These are phyloP conservation scores for Melospiza georgiana DNA, from an alignment of 2,113 vertebrate genomes.

Conservation along the genomic window DNA sequence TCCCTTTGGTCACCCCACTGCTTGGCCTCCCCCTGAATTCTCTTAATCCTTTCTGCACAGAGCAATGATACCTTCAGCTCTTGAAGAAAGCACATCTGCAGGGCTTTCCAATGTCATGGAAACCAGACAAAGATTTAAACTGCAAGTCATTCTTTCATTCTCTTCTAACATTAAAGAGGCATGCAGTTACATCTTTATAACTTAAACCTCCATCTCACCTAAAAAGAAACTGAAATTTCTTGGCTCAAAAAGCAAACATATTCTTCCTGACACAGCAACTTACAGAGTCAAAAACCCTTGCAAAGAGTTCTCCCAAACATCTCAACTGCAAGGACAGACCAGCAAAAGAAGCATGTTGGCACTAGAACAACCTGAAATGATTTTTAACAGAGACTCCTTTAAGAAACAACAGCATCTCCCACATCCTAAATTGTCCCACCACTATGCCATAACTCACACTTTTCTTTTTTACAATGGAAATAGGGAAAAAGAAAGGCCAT, in stretches of 20 bases:
- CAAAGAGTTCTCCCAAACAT: neutral
- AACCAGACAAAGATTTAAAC: neutral
- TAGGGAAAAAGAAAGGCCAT: neutral
- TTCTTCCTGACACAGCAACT: neutral
- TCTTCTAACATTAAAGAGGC: neutral
- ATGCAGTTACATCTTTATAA: neutral
- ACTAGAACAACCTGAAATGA: neutral
- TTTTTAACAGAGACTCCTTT: neutral
- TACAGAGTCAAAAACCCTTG: neutral
- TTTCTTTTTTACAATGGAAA: neutral
- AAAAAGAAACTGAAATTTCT: neutral
- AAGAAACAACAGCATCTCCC: neutral
- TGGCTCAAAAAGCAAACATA: neutral
- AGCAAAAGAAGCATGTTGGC: neutral
- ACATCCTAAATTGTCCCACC: neutral
- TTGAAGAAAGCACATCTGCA: neutral
- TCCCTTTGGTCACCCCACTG: neutral
- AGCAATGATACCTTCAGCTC: neutral
- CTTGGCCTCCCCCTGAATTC: neutral
- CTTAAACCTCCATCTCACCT: neutral
- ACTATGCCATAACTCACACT: neutral
- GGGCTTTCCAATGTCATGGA: neutral
- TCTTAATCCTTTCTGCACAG: neutral
- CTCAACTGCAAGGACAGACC: rapidly evolving
- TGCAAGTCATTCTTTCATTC: neutral